Percentiles rank a stretch among this genome's conserved stretches.
Conservation (phyloP, 1,140 invertebrate genomes). For the Bombus terrestris region DNA sequence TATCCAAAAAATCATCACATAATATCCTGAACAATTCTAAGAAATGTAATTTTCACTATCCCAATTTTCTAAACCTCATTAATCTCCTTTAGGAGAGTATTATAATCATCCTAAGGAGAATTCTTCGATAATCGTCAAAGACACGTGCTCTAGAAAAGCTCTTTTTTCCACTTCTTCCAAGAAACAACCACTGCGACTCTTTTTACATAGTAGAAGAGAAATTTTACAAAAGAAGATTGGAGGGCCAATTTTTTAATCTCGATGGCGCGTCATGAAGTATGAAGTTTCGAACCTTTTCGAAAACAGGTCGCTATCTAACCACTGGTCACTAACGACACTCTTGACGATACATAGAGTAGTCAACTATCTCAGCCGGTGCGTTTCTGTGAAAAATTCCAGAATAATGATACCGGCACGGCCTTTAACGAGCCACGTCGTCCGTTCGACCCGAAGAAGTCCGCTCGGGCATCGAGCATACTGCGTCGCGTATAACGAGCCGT, state of each 20-base stretch:
- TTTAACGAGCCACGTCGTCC: constrained; percentile 25
- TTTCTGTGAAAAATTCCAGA: constrained; percentile 37
- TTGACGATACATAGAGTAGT: background rate
- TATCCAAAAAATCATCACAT: background rate
- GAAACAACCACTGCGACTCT: background rate
- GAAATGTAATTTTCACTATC: background rate
- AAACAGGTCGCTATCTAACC: constrained; percentile 16
- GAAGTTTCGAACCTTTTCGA: constrained; percentile 13
- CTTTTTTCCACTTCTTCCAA: background rate
- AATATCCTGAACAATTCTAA: background rate
- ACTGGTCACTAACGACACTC: constrained; percentile 29
- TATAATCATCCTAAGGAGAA: background rate
- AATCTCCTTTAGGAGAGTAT: background rate
- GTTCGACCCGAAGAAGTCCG: constrained; percentile 16
- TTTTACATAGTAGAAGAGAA: background rate
- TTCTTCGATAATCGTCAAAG: background rate
- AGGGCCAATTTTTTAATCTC: constrained; percentile 26
- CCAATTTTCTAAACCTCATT: constrained; percentile 2
- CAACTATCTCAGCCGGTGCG: background rate
- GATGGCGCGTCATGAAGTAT: background rate
- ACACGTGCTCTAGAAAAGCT: background rate
- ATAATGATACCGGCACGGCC: constrained; percentile 22
- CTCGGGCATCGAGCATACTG: constrained; percentile 29
- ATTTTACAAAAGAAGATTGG: background rate
- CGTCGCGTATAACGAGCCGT: constrained; percentile 53